These are phyloP conservation scores for Pseudorasbora parva DNA, from an alignment of 2,113 vertebrate genomes.

Conservation along the genomic window DNA sequence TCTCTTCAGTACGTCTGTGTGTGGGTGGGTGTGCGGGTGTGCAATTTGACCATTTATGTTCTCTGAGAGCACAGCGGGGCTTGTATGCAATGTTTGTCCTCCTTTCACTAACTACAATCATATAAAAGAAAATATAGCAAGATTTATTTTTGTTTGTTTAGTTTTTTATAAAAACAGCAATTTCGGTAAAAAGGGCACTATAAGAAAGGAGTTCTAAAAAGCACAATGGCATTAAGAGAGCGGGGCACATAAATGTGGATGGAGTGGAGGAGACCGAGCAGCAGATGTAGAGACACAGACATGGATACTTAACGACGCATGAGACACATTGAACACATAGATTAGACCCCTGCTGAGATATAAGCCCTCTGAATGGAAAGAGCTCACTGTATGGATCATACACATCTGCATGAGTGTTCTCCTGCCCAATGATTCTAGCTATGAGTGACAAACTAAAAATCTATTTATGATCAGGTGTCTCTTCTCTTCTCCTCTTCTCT, in stretches of 20 bases:
- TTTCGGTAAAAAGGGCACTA: neutral
- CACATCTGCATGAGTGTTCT: neutral
- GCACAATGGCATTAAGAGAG: neutral
- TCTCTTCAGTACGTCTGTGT: constrained; percentile 36
- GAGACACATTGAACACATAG: constrained; percentile 44
- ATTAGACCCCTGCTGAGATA: constrained; percentile 32
- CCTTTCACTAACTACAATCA: neutral
- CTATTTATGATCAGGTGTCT: neutral
- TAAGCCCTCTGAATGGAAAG: neutral
- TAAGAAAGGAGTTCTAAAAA: constrained; percentile 2
- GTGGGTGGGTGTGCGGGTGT: constrained; percentile 13
- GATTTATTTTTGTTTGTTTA: neutral
- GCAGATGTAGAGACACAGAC: constrained; percentile 37
- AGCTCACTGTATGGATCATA: neutral
- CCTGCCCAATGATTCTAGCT: neutral
- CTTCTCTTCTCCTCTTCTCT: neutral
- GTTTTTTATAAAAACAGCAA: too few species aligned
- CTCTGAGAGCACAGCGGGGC: neutral
- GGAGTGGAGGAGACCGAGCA: neutral
- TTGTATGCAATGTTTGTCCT: neutral
- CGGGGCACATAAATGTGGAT: constrained; percentile 3
- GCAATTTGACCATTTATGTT: constrained; percentile 29
- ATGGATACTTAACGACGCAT: constrained; percentile 26
- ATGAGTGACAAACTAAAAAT: neutral
- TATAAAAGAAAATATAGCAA: neutral